Evolutionary conservation across 2,888 invertebrate genomes (phyloP).

Genomic region (Augochlorella aurata): DNA sequence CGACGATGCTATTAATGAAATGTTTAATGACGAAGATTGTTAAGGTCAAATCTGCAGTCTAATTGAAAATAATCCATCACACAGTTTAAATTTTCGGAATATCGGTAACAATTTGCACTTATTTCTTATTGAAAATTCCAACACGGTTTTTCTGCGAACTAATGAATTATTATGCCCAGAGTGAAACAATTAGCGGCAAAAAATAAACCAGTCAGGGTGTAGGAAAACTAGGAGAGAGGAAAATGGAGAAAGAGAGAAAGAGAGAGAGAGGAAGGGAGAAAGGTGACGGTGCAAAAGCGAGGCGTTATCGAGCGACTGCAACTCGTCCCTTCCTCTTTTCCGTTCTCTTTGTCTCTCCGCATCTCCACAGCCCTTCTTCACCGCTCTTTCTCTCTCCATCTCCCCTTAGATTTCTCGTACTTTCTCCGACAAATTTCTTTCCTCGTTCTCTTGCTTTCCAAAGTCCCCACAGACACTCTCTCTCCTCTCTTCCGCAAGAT

Average conservation of each 20-base stretch:
- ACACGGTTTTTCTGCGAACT: not conserved
- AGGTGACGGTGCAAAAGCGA: constrained; percentile 65
- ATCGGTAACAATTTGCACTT: not conserved
- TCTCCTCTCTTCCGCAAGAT: not conserved
- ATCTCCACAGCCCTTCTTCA: not conserved
- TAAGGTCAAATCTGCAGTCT: too few relatives aligned
- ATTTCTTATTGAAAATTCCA: not conserved
- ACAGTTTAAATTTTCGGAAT: too few relatives aligned
- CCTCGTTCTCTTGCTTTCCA: constrained; percentile 21
- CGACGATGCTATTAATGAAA: too few relatives aligned
- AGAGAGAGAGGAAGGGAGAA: constrained; percentile 18
- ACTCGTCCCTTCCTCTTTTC: constrained; percentile 53
- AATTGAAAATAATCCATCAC: too few relatives aligned
- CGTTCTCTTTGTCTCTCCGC: not conserved
- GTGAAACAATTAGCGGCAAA: not conserved
- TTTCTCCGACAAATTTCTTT: constrained; percentile 1
- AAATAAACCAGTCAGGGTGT: not conserved
- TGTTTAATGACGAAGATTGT: too few relatives aligned
- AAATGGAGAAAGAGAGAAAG: not conserved
- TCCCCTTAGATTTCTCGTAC: not conserved
- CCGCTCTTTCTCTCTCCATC: not conserved
- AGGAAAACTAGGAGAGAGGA: not conserved
- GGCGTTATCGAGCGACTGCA: constrained; percentile 75
- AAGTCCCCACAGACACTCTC: not conserved
- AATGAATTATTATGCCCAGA: not conserved